Evolutionary conservation across 2,113 vertebrate species (phyloP).

Genomic region (Atlantisia rogersi): DNA sequence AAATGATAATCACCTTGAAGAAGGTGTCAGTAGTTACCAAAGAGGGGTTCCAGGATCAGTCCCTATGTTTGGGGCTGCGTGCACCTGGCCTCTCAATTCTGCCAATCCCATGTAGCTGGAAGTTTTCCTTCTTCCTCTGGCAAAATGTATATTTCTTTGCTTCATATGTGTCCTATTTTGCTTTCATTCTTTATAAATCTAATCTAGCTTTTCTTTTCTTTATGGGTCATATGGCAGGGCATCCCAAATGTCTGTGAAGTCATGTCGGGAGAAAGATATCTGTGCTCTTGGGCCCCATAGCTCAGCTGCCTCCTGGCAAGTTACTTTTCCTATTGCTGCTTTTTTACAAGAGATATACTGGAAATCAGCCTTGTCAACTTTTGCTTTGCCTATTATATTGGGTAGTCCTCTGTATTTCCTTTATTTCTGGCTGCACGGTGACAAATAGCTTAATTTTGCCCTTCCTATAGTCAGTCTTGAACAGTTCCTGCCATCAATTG

Average conservation of each 20-base stretch:
- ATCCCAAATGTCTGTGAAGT: neutral
- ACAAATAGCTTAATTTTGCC: neutral
- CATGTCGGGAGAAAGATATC: neutral
- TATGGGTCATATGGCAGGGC: neutral
- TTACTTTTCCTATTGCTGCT: neutral
- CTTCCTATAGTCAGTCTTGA: neutral
- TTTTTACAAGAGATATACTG: neutral
- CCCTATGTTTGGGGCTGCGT: neutral
- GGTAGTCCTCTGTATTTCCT: neutral
- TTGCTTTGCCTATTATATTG: neutral
- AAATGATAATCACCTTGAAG: neutral
- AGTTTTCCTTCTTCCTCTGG: neutral
- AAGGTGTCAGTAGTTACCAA: neutral
- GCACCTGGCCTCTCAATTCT: neutral
- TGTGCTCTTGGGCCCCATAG: neutral
- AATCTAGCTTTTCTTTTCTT: neutral
- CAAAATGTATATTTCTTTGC: neutral
- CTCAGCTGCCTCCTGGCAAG: neutral
- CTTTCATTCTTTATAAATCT: neutral
- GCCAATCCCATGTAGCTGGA: accelerated
- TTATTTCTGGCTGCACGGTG: neutral
- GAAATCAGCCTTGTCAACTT: neutral
- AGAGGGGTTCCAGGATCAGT: neutral
- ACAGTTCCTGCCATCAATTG: neutral
- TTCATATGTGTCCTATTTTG: neutral